A percentile compares a stretch with the other conserved stretches of the same genome.
These are phyloP conservation scores for Philereme vetulata DNA, from an alignment of 2,888 invertebrate species.

Conservation along the genomic window DNA sequence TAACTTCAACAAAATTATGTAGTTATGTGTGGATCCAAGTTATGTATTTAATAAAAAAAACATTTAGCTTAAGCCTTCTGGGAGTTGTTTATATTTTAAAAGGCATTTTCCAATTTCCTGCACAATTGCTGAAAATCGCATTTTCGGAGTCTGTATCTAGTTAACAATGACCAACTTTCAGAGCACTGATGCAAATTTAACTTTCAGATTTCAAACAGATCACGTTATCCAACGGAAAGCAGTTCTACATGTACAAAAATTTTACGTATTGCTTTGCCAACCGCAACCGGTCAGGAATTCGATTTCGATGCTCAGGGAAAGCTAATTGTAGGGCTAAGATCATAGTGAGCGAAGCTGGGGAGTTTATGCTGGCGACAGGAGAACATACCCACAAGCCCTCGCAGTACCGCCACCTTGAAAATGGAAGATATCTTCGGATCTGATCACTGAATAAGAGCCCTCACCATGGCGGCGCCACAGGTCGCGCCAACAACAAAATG, in stretches of 20 bases:
- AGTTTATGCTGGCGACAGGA: slow-evolving; percentile 4
- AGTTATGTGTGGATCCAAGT: too few relatives aligned
- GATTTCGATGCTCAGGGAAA: slow-evolving; percentile 34
- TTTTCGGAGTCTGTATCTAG: too few relatives aligned
- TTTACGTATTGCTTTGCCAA: slow-evolving; percentile 44
- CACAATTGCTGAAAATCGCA: too few relatives aligned
- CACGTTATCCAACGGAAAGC: slow-evolving; percentile 40
- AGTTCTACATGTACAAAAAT: slow-evolving; percentile 42
- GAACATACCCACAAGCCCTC: slow-evolving; percentile 12
- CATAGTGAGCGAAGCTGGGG: slow-evolving; percentile 1
- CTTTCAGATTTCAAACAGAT: slow-evolving; percentile 41
- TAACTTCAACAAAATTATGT: too few relatives aligned
- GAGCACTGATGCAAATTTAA: too few relatives aligned
- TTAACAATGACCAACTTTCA: too few relatives aligned
- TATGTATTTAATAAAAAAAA: too few relatives aligned
- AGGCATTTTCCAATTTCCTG: too few relatives aligned
- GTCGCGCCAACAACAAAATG: too few relatives aligned
- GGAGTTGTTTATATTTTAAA: too few relatives aligned
- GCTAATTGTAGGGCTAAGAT: slow-evolving; percentile 15
- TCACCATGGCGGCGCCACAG: too few relatives aligned
- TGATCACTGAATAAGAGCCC: background rate
- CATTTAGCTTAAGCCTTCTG: too few relatives aligned
- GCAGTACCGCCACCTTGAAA: background rate
- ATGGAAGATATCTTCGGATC: slow-evolving; percentile 6
- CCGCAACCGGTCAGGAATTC: slow-evolving; percentile 7